phyloP scores from a whole-genome alignment of 2,888 invertebrate species.

The Drosophila lacicola region DNA sequence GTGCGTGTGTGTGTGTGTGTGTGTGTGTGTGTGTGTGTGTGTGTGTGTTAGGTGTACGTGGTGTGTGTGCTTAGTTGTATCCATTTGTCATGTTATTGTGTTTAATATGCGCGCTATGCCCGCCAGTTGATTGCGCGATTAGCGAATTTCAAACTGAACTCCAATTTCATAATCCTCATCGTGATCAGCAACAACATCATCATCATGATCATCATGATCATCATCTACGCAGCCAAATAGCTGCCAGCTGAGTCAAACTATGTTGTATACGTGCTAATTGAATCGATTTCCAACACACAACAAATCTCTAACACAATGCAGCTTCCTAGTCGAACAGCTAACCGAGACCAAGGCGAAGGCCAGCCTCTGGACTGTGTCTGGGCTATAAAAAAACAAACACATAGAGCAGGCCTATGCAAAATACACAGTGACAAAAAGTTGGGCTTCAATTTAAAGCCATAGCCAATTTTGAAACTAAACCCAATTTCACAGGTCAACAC shows the following conservation, averaged over 20 bases:
- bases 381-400: slow-evolving; percentile 9
- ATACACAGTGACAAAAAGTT: not conserved
- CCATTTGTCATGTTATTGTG: slow-evolving; percentile 47
- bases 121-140: slow-evolving; percentile 68
- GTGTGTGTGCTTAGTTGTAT: slow-evolving; percentile 10
- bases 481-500: not conserved
- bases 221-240: slow-evolving; percentile 22
- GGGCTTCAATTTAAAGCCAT: not conserved
- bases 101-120: slow-evolving; percentile 57
- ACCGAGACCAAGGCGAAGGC: slow-evolving; percentile 46
- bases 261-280: slow-evolving; percentile 26
- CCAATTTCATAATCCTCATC: slow-evolving; percentile 69
- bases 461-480: not conserved
- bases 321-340: slow-evolving; percentile 26
- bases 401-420: slow-evolving; percentile 17
- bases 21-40: not conserved
- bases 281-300: slow-evolving; percentile 8
- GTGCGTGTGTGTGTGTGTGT: not conserved
- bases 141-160: slow-evolving; percentile 56
- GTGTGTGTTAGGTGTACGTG: not conserved
- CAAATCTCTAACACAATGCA: slow-evolving; percentile 21
- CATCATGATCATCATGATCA: slow-evolving; percentile 26
- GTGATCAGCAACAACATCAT: slow-evolving; percentile 30
- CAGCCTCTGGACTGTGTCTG: not conserved
- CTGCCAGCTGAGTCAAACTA: slow-evolving; percentile 20